A percentile compares a stretch with the other conserved stretches of the same genome.
phyloP scores from a whole-genome alignment of 2,797 vertebrate genomes.

The Discoglossus pictus region DNA sequence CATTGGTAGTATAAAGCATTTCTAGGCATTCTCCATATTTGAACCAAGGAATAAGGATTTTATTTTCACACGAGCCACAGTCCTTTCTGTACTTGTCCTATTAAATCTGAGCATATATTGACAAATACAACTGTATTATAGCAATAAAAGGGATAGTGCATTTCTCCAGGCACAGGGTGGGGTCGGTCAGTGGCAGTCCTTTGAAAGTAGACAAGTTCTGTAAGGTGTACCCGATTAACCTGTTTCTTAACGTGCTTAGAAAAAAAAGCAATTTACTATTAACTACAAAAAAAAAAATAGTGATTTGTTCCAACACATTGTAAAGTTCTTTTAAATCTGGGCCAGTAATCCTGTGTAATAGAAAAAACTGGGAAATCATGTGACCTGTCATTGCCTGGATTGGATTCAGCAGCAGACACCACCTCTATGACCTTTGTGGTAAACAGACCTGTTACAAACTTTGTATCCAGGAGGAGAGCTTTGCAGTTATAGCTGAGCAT shows the following conservation, averaged over 20 bases:
- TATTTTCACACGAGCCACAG: too few relatives aligned
- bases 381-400: neutral
- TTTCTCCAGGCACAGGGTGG: slow-evolving; percentile 25
- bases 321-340: neutral
- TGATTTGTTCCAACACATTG: neutral
- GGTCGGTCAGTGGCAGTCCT: neutral
- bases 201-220: slow-evolving; percentile 15
- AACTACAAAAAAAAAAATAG: neutral
- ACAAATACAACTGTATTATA: too few relatives aligned
- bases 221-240: slow-evolving; percentile 32
- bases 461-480: slow-evolving; percentile 14
- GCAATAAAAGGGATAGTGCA: slow-evolving; percentile 1
- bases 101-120: too few relatives aligned
- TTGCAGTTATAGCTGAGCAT: slow-evolving; percentile 4
- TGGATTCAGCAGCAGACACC: neutral
- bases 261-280: neutral
- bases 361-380: neutral
- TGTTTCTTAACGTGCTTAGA: slow-evolving; percentile 14
- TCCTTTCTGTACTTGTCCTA: too few relatives aligned
- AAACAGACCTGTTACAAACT: slow-evolving; percentile 1
- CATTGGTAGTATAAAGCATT: too few relatives aligned
- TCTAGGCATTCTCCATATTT: too few relatives aligned
- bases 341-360: neutral
- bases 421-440: slow-evolving; percentile 18
- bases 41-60: too few relatives aligned